Evolutionary conservation across 2,113 vertebrate species (phyloP), one percentile per base, ranked within the genome.

Genomic region (Scomber colias): DNA sequence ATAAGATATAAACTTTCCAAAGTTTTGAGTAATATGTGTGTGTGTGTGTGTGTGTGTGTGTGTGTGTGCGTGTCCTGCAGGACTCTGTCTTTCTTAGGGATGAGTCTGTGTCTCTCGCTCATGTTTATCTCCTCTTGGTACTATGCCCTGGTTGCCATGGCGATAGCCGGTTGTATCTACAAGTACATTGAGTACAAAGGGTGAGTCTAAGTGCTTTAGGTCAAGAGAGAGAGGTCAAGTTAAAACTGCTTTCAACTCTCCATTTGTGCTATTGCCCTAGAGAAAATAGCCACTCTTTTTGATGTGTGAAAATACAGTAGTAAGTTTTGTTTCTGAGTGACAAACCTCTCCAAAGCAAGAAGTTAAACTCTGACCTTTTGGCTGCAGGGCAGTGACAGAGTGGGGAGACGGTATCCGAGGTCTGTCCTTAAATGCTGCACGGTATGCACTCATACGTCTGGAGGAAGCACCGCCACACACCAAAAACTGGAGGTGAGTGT

Each of bases 141-240:
- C 91, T 98, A 99, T 1, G 97, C 97, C 13, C 94, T 99, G 79
- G 85, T 96, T 21, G 96, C 96, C 90, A 97, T 98, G 92, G 80
- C 98, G 75, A 95, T 99, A 21, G 97, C 98, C 0, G 96, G 97
- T 88, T 98, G 97, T 90, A 97, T 99, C 92, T 99, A 99, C 88
- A 99, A 99, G 90, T 99, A 99, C 93, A 99, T 99, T 77, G 98
- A 99, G 91, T 99, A 97, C 92, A 96, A 96, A 86, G 98, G 98
- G 98, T 99, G 91, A 97, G 97, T 77, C 46, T 56, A 4, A 5
- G 16, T 11, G 8, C 14, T 49, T 19, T 3, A 14, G 19, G 21
- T 35, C 3, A 44, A 17, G 9, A 46, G 3, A 51, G 31, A 19
- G 6, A 57, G 8, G 35, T 71, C 17, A 40, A 48, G 13, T 59